Evolutionary conservation across 2,888 invertebrate species (phyloP), one percentile per base, ranked within the genome.

Genomic region (Amphipyra berbera): DNA sequence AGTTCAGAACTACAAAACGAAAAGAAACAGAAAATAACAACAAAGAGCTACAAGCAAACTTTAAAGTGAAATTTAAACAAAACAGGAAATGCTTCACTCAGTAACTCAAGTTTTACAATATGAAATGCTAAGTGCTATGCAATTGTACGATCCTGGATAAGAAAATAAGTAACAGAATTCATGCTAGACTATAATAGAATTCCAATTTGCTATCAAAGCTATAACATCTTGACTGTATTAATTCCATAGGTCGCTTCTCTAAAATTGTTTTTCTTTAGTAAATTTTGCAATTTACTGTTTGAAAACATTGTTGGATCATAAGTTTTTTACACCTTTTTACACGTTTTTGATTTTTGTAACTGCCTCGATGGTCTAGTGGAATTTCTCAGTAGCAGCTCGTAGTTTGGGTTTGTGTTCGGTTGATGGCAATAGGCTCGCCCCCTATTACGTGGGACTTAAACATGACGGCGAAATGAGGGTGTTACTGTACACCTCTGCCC

Each of bases 141-240:
- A 74, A 71, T 67, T 67, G 58, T 73, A 70, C 44, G 73, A 78
- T 77, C 63, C 40, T n/a, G 60, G 77, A 78, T 78, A 78, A 77
- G 70, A 61, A 64, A 73, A 71, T 73, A 71, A 72, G 66, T 77
- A 77, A 70, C 68, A 76, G 74, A 72, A 73, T 69, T 73, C 60
- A 67, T 64, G 70, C 66, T 63, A 66, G 57, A 73, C 62, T 66
- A 70, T 78, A 79, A 79, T 79, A 76, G 68, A 78, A 78, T 76
- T 74, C 65, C 68, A 78, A 78, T 78, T 78, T 70, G 57, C 54
- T 79, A 79, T 76, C 74, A 46, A 48, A 55, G 58, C 67, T 68
- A 68, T 73, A 72, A 66, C 61, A 78, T 76, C 78, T 68, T 68
- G 59, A 72, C 58, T 68, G 62, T 66, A 68, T 76, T 66, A 69